Evolutionary conservation across 2,797 vertebrate genomes (phyloP), one percentile per base, ranked within the genome.

Genomic region (Megalops cyprinoides): DNA sequence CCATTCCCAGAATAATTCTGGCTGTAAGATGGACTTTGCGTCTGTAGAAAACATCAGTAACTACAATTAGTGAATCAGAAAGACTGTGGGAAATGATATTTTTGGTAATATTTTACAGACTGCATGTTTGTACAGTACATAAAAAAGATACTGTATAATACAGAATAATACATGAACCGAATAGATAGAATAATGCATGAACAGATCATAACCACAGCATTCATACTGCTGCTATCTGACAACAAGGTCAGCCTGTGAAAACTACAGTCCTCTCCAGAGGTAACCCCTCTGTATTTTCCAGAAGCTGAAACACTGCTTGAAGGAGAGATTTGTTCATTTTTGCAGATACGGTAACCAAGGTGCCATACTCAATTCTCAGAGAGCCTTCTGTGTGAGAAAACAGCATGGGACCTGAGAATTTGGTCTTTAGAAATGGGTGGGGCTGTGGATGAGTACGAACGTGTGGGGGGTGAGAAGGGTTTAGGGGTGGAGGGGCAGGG

Each of bases 21-120:
- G 78, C 83, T 92, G 76, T 86, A 90, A 0, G 88, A 85, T 67
- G 94, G 91, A 84, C 93, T 97, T 88, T 95, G 93, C 84, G 89
- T 94, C 96, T 97, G 80, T 9, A 86, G 65, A 79, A 77, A 42
- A 42, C 74, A 79, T 3, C 25, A 69, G 31, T 46, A 78, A 55
- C 53, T n/a, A n/a, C n/a, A 83, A 60, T 10, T 14, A 2, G 12
- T 39, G 28, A 69, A 31, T 55, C 23, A 74, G n/a, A 42, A 74
- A 49, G 23, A 69, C 10, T 73, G 8, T 60, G 44, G 9, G 34
- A 10, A 14, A 31, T n/a, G n/a, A n/a, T n/a, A n/a, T n/a, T n/a
- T n/a, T n/a, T n/a, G n/a, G n/a, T n/a, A n/a, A n/a, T n/a, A n/a
- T n/a, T n/a, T n/a, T n/a, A n/a, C n/a, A n/a, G n/a, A n/a, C n/a